These are phyloP conservation scores for Lepisosteus oculatus DNA, from an alignment of 2,113 vertebrate genomes.

Conservation along the genomic window DNA sequence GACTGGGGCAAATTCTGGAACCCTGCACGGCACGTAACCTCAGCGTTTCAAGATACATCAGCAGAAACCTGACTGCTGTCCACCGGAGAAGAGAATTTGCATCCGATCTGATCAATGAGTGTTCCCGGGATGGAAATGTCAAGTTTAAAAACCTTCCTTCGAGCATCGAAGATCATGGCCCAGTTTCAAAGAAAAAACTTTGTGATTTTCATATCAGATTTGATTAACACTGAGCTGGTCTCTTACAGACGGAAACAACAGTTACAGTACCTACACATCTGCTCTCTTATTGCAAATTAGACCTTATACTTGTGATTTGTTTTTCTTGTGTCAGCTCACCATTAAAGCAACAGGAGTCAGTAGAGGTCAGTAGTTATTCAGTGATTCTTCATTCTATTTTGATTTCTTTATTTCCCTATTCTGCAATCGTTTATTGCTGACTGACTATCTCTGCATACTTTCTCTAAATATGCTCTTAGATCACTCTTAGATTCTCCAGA, in stretches of 20 bases:
- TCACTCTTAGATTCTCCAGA: too few species aligned
- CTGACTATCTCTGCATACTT: too few species aligned
- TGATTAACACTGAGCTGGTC: slow-evolving; percentile 6
- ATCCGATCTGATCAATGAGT: slow-evolving; percentile 26
- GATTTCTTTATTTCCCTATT: too few species aligned
- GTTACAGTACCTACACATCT: background rate
- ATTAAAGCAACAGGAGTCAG: too few species aligned
- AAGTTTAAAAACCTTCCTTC: slow-evolving; percentile 34
- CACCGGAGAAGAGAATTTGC: slow-evolving; percentile 7
- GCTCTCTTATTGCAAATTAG: too few species aligned
- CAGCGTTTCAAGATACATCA: background rate
- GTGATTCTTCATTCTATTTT: too few species aligned
- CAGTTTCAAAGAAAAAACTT: slow-evolving; percentile 30
- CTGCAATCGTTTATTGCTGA: too few species aligned
- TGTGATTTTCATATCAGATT: slow-evolving; percentile 29
- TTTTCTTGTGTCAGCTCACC: too few species aligned
- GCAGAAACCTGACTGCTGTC: slow-evolving; percentile 3
- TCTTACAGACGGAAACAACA: slow-evolving; percentile 12
- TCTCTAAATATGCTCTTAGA: too few species aligned
- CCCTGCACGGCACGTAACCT: too few species aligned
- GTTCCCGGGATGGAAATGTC: slow-evolving; percentile 8
- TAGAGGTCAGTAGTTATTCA: slow-evolving; percentile 1
- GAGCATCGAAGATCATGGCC: slow-evolving; percentile 44
- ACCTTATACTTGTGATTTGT: too few species aligned
- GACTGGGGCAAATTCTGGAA: too few species aligned